Base-by-base conservation (phyloP, 1,140 invertebrate species). In the Cecropterus lyciades region DNA sequence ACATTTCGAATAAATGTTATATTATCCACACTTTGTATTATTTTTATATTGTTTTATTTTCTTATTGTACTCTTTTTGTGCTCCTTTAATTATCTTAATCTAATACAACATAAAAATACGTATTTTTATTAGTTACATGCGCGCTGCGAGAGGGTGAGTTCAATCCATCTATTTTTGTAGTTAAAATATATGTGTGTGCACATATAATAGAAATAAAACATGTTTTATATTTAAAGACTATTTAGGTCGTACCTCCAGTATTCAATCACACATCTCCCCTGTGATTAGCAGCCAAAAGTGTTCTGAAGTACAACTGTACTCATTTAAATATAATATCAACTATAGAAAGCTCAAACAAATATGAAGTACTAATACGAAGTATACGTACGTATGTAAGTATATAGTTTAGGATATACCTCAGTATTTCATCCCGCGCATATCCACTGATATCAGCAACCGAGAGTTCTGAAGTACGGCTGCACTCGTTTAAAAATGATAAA, bases 241-340 rank as follows among this genome's bases (percentile, higher is more conserved):
- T 33, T 55, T 55, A 40, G 52, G 33, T 55, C 52, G 40, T 51
- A 55, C 15, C 37, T 43, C 16, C n/a, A 40, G 60, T 63, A 75
- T 72, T 76, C 57, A 66, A 73, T 73, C 67, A 55, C 57, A 17
- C 63, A 70, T 70, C 69, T 60, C 53, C 56, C 66, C 82, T 83
- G 79, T 83, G 80, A 82, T 81, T 76, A 76, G 69, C 70, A 65
- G 73, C 79, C 76, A 74, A 75, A 76, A 80, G n/a, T n/a, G 82
- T 71, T 72, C 51, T 76, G 72, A 77, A 79, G 73, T 75, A 80
- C 71, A 53, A 57, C 60, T 65, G 66, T 57, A 65, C 69, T 82
- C 85, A 79, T 84, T 3, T 3, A 5, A 3, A 3, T 3, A 1
- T 24, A 5, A 3, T 10, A 33, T 1, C 9, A 30, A 0, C 7